Evolutionary conservation across 23 tunicate genomes (phyloP).

Genomic region (Trididemnum clinides): DNA sequence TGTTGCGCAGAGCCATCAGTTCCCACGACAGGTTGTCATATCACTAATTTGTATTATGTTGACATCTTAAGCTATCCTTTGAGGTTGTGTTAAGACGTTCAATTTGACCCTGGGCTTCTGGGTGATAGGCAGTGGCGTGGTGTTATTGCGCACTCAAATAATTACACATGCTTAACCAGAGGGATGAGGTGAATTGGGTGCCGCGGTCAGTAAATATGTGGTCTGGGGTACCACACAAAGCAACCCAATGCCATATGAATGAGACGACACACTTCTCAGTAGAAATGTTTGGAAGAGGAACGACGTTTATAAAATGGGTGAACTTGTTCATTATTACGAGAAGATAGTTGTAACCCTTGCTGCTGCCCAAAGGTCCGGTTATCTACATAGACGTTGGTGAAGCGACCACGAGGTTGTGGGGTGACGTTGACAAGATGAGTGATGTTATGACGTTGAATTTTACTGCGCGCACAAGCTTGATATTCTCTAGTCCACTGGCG

Average conservation of each 20-base stretch:
- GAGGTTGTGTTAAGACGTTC: background rate
- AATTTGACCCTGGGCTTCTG: background rate
- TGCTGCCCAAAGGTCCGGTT: too few relatives aligned
- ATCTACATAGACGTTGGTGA: too few relatives aligned
- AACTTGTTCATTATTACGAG: too few relatives aligned
- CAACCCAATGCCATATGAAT: background rate
- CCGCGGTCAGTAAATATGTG: background rate
- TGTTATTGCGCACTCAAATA: background rate
- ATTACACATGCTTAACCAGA: background rate
- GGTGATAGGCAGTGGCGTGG: constrained; percentile 1
- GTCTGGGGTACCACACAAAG: background rate
- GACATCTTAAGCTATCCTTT: background rate
- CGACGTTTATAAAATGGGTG: too few relatives aligned
- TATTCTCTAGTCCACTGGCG: too few relatives aligned
- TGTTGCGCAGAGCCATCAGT: background rate
- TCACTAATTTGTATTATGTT: background rate
- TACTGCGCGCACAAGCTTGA: too few relatives aligned
- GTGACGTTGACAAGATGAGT: too few relatives aligned
- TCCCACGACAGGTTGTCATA: background rate
- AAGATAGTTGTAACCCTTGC: too few relatives aligned
- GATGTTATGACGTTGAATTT: too few relatives aligned
- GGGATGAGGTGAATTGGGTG: background rate
- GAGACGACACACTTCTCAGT: background rate
- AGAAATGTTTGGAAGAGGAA: background rate
- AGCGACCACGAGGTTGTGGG: too few relatives aligned